Conservation (phyloP, 1,140 invertebrate species). For the Vanessa tameamea region DNA sequence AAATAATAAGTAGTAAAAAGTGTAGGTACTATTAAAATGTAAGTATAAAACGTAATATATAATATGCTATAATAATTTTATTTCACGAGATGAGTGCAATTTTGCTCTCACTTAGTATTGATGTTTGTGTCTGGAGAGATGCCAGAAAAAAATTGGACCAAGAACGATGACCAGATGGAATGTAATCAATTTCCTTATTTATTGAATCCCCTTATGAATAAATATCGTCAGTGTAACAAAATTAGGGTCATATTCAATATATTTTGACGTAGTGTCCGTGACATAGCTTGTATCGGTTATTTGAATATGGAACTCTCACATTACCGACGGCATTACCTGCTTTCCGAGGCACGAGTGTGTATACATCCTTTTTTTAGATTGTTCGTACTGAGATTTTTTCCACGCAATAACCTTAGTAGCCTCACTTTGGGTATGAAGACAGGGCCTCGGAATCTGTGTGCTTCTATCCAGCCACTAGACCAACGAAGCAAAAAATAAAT, state of each 20-base stretch:
- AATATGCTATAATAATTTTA: neutral
- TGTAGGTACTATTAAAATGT: too few relatives aligned
- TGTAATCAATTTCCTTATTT: conserved; percentile 31
- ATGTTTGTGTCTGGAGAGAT: conserved; percentile 20
- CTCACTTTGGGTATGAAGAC: too few relatives aligned
- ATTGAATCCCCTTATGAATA: conserved; percentile 25
- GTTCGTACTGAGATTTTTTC: too few relatives aligned
- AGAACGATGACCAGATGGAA: conserved; percentile 18
- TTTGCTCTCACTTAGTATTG: conserved; percentile 18
- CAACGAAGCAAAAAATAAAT: too few relatives aligned
- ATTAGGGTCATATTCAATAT: neutral
- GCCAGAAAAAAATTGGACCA: conserved; percentile 26
- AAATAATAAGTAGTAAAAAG: too few relatives aligned
- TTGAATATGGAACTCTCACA: neutral
- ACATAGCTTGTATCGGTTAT: neutral
- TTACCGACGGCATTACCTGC: too few relatives aligned
- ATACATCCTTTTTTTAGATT: too few relatives aligned
- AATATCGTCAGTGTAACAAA: conserved; percentile 1
- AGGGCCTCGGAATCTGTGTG: too few relatives aligned
- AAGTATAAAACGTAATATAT: too few relatives aligned
- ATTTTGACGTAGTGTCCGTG: neutral
- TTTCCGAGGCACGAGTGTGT: too few relatives aligned
- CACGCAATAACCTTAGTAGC: too few relatives aligned
- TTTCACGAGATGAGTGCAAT: conserved; percentile 19
- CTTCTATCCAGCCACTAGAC: too few relatives aligned